Percentiles rank a stretch among this genome's conserved stretches.
Conservation (phyloP, 2,797 vertebrate species). For the Allobates femoralis region DNA sequence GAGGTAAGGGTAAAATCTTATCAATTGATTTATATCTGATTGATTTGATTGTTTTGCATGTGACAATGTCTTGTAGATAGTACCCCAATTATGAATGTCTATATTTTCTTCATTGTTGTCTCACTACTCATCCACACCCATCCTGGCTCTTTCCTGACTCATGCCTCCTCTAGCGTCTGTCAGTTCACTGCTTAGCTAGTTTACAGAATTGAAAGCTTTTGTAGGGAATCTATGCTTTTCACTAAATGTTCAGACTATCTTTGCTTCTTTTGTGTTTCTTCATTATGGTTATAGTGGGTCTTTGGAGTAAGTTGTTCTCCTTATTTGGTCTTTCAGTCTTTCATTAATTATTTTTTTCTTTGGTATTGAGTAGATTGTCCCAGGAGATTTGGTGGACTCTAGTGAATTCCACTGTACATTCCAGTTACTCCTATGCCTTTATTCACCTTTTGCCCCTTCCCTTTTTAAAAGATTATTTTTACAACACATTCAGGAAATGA, state of each 20-base stretch:
- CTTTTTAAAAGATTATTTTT: conserved; percentile 65
- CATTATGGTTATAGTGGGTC: background rate
- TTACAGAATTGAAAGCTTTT: background rate
- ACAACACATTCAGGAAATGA: conserved; percentile 69
- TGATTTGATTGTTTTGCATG: background rate
- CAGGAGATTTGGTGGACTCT: conserved; percentile 30
- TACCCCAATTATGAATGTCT: conserved; percentile 3
- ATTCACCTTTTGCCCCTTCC: conserved; percentile 59
- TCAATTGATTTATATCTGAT: background rate
- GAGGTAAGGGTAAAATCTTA: background rate
- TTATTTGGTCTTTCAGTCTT: conserved; percentile 32
- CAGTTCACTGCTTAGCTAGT: background rate
- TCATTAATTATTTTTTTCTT: conserved; percentile 41
- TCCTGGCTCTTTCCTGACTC: conserved; percentile 43
- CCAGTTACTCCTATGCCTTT: conserved; percentile 50
- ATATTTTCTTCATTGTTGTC: conserved; percentile 26
- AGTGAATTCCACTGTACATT: conserved; percentile 45
- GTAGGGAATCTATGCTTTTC: background rate
- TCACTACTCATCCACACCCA: conserved; percentile 4
- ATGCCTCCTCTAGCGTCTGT: background rate
- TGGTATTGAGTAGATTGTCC: conserved; percentile 43
- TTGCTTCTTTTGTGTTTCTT: conserved; percentile 15
- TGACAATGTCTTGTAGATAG: background rate
- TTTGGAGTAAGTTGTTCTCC: background rate
- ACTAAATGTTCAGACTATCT: background rate